Base-by-base conservation (phyloP, 1,140 invertebrate genomes). In the Lepeophtheirus salmonis region DNA sequence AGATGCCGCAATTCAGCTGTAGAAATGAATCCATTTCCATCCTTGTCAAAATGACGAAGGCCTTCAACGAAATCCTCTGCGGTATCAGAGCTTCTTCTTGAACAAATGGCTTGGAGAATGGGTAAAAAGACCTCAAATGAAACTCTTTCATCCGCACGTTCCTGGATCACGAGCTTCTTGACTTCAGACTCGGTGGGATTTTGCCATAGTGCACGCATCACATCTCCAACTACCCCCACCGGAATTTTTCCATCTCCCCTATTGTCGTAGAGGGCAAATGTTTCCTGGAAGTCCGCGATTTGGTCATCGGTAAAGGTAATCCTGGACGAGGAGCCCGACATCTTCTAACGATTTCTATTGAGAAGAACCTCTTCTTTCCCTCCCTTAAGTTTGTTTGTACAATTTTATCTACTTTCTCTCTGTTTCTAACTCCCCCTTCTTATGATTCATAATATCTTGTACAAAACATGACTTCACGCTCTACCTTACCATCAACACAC, bases 101-200 rank as follows among this genome's bases (percentile, higher is more conserved):
- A 90, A 12, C 86, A 89, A 67, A 92, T 90, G 50, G 88, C 59
- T 23, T 97, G 89, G 68, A 95, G 89, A 68, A 99, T 97, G 22
- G 96, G 96, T 52, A 98, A 74, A 73, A 99, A 99, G 0, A 95
- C 89, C 78, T 99, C 95, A 74, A 98, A 98, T 52, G 86, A 91
- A 67, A 99, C 96, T 66, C 96, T 80, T 67, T 95, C 88, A 73
- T 98, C 95, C 82, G 68, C 50, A 71, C 90, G 88, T 64, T 90
- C 80, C 67, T 91, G 86, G 69, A 88, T 82, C 13, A 87, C 91
- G 68, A 90, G 92, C 70, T 96, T 97, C 70, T 92, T 95, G 0
- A 97, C 91, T 73, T 97, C 91, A 22, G 85, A 86, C 71, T 99
- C 94, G 1, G 95, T 98, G 6, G 95, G 95, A 73, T 98, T 99